A percentile compares a stretch with the other conserved stretches of the same genome.
Evolutionary conservation across 2,797 vertebrate species (phyloP).

Genomic region (Bradypodion pumilum): DNA sequence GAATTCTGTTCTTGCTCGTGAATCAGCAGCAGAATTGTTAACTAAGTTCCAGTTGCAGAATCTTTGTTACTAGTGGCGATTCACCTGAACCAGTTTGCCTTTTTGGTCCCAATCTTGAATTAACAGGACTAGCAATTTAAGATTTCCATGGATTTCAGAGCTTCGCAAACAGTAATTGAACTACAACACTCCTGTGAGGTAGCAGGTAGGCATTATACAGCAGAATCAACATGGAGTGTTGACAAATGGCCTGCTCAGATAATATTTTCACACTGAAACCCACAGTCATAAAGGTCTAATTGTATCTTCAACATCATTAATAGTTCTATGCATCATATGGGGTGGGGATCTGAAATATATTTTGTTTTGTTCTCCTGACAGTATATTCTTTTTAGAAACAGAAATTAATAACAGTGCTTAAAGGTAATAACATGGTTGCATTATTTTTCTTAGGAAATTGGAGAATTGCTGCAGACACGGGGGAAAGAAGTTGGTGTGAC

Average conservation of each 20-base stretch:
- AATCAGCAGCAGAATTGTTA: conserved; percentile 5
- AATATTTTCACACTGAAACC: not conserved
- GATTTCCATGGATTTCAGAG: conserved; percentile 22
- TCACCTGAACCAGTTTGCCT: not conserved
- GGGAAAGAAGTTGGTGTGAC: conserved; percentile 96
- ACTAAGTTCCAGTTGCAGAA: conserved; percentile 7
- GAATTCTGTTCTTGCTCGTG: conserved; percentile 13
- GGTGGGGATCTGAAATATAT: conserved; percentile 7
- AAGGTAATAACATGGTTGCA: conserved; percentile 2
- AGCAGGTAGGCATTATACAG: conserved; percentile 4
- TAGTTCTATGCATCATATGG: conserved; percentile 2
- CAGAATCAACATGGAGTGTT: conserved; percentile 12
- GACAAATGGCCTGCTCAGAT: conserved; percentile 5
- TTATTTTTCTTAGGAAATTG: conserved; percentile 81
- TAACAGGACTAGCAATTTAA: not conserved
- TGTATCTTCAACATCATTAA: not conserved
- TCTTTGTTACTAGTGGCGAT: conserved; percentile 3
- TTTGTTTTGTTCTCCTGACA: not conserved
- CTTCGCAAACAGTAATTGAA: conserved; percentile 3
- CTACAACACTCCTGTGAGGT: conserved; percentile 1
- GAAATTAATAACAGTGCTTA: not conserved
- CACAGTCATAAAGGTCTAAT: conserved; percentile 28
- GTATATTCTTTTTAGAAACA: not conserved
- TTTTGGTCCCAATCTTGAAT: conserved; percentile 7
- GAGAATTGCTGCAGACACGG: conserved; percentile 88